Evolutionary conservation across 2,113 vertebrate species (phyloP), one percentile per base, ranked within the genome.

Genomic region (Cathartes aura): DNA sequence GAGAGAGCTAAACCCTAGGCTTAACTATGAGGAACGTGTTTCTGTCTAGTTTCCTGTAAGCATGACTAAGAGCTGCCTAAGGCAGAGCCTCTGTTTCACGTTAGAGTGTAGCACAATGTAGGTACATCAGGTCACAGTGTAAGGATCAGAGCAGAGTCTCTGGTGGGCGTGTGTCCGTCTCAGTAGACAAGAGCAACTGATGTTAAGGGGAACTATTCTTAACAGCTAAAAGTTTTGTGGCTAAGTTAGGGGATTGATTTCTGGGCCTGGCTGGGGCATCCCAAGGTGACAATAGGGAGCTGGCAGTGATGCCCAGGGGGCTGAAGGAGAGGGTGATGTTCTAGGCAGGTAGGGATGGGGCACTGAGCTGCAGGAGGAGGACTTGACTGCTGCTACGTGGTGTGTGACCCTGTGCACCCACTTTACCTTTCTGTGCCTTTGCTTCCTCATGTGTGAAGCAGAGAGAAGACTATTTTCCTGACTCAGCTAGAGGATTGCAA

Each of bases 61-160:
- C 0, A 1, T 7, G 38, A 42, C 32, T 15, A 11, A 38, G 42
- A 55, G 48, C 76, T 76, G 52, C 43, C 47, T 1, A 2, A 50
- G 73, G 59, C 55, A 86, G 17, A 55, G 30, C n/a, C 22, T 67
- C 32, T 52, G 15, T 29, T 60, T 47, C 9, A 56, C 30, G 53
- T 50, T 38, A 50, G 56, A 34, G 74, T 2, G 1, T 22, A 15
- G 68, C 63, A 24, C 34, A 29, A 8, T 1, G 3, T 0, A 18
- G 43, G 15, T 36, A 12, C 15, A 5, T 6, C 52, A 38, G 58
- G 23, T 56, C 48, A 13, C 27, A 13, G 58, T 4, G 56, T 27
- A 42, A 82, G 71, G 5, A 11, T 22, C 42, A 45, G 62, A 56
- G 67, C 56, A 58, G 64, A 47, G 67, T 9, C 19, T 52, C 50